A percentile compares a stretch with the other conserved stretches of the same genome.
Conservation (phyloP, 2,797 vertebrate species). For the Macropodus opercularis region DNA sequence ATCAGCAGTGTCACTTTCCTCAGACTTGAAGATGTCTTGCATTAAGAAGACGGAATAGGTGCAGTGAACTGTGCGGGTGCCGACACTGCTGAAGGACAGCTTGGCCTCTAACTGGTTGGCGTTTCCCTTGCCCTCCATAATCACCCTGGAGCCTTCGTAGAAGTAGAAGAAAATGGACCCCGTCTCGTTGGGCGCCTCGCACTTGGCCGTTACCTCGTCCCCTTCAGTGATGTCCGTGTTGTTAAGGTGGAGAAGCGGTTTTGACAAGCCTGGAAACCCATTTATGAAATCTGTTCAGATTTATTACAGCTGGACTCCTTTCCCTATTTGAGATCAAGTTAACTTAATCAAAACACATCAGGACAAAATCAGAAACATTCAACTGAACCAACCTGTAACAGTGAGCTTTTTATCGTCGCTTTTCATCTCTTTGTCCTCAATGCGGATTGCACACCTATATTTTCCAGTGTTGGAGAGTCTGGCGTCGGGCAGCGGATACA, state of each 20-base stretch:
- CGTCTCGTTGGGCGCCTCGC: conserved; percentile 60
- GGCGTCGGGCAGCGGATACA: conserved; percentile 50
- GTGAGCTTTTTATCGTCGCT: conserved; percentile 46
- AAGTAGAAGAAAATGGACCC: conserved; percentile 69
- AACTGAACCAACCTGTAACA: conserved; percentile 70
- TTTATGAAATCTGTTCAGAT: not conserved
- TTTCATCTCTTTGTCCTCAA: accelerated
- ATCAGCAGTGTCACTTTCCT: conserved; percentile 40
- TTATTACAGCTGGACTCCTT: not conserved
- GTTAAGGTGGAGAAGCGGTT: conserved; percentile 62
- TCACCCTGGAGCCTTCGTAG: conserved; percentile 31
- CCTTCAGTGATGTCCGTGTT: conserved; percentile 52
- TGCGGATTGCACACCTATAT: conserved; percentile 69
- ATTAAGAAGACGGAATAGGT: conserved; percentile 53
- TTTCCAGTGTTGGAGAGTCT: conserved; percentile 67
- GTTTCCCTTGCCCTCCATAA: accelerated
- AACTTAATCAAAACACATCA: not conserved
- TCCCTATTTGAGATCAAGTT: too few relatives aligned
- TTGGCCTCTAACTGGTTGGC: not conserved
- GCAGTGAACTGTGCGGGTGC: conserved; percentile 62
- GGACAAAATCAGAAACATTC: too few relatives aligned
- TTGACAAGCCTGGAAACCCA: conserved; percentile 70
- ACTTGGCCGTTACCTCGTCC: conserved; percentile 58
- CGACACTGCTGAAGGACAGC: conserved; percentile 1
- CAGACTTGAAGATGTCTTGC: conserved; percentile 9